A percentile compares a stretch with the other conserved stretches of the same genome.
Conservation (phyloP, 1,140 invertebrate species). For the Parasteatoda tepidariorum region DNA sequence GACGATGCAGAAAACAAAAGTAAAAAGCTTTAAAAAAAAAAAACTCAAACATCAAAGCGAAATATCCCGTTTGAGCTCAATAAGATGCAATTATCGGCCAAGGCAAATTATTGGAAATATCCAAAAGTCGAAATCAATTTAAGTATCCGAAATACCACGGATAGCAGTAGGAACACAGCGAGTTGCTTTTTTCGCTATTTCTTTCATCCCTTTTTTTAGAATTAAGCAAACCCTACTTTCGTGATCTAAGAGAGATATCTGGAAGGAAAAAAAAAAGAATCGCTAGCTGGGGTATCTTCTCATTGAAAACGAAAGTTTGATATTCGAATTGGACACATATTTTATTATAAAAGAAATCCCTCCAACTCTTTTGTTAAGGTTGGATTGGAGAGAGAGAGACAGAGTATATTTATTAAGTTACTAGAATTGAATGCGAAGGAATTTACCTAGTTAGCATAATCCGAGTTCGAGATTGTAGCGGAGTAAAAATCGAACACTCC, state of each 20-base stretch:
- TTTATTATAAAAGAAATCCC: background rate
- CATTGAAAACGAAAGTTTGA: background rate
- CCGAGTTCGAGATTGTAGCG: background rate
- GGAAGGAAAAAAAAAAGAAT: background rate
- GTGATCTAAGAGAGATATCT: background rate
- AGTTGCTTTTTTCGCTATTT: background rate
- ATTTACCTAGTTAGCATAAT: background rate
- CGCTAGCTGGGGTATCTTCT: too few species aligned
- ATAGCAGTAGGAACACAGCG: background rate
- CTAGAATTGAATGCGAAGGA: background rate
- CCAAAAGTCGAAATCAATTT: slow-evolving; percentile 29
- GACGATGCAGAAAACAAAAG: background rate
- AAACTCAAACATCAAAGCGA: background rate
- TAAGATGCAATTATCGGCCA: slow-evolving; percentile 36
- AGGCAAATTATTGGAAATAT: slow-evolving; percentile 36
- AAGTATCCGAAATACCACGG: background rate
- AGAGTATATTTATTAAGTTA: background rate
- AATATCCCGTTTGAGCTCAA: slow-evolving; percentile 15
- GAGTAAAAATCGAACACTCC: background rate
- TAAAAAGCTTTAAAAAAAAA: background rate
- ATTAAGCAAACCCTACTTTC: background rate
- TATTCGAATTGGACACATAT: slow-evolving; percentile 8
- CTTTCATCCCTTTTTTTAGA: background rate
- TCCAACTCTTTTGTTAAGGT: background rate
- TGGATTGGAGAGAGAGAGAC: too few species aligned